Evolutionary conservation across 2,797 vertebrate species (phyloP).

Genomic region (Pygocentrus nattereri): DNA sequence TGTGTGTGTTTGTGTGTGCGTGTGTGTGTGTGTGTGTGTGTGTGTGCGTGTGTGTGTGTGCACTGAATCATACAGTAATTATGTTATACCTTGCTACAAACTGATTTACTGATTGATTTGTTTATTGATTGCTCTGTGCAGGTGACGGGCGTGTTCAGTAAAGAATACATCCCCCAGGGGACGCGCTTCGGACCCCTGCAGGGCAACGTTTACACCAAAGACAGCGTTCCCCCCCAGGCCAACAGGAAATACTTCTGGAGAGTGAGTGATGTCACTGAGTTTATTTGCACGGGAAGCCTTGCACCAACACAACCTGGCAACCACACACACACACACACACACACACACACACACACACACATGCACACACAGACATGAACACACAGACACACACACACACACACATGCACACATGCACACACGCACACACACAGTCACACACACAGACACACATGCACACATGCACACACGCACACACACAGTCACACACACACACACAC

Average conservation of each 20-base stretch:
- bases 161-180: slow-evolving; percentile 83
- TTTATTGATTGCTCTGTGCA: slow-evolving; percentile 49
- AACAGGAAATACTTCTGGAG: slow-evolving; percentile 86
- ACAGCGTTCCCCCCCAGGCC: slow-evolving; percentile 76
- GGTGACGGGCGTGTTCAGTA: slow-evolving; percentile 83
- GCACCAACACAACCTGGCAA: not conserved
- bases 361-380: slow-evolving; percentile 11
- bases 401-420: not conserved
- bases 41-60: too few species aligned
- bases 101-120: not conserved
- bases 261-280: slow-evolving; percentile 68
- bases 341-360: not conserved
- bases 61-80: too few species aligned
- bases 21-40: too few species aligned
- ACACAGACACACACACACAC: slow-evolving; percentile 4
- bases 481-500: too few species aligned
- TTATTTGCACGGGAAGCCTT: not conserved
- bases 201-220: slow-evolving; percentile 81
- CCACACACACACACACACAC: slow-evolving; percentile 1
- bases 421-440: slow-evolving; percentile 5
- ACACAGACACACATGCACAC: not conserved
- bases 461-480: too few species aligned
- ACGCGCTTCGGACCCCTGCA: slow-evolving; percentile 81
- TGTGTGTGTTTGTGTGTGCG: too few species aligned
- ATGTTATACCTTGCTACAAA: too few species aligned